Base-by-base conservation (phyloP, 2,888 invertebrate genomes). In the Synergus laeviventris region DNA sequence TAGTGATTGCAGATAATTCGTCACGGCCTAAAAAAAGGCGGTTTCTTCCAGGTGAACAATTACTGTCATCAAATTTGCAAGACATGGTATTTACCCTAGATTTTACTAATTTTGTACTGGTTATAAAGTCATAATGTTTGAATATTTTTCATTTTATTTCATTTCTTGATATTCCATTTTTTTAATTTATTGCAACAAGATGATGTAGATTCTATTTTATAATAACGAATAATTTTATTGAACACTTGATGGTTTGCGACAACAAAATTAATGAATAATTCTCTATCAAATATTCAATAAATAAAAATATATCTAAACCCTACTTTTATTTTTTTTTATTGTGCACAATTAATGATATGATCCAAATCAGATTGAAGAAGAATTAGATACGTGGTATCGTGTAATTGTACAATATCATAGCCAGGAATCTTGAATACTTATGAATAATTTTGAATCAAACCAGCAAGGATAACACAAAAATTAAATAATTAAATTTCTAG, bases 1-100 rank as follows among this genome's bases (percentile, higher is more conserved):
- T 61, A 38, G 61, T 62, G 18, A 62, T 36, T 39, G 62, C 11
- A 62, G n/a, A 36, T 62, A 39, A 62, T 38, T 38, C n/a, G 38
- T 62, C 11, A 62, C 39, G 62, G 38, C 18, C 18, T 62, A 18
- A 62, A 62, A 38, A 3, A 38, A 62, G 11, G 59, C n/a, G 54
- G 8, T 62, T 62, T 38, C 36, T 62, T 62, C 16, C 5, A 36
- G 38, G 4, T 38, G 16, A 38, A 62, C 16, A 61, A 31, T 61
- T 21, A 60, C 59, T 36, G n/a, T 0, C 4, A 24, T 14, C 12
- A 59, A 24, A 24, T 24, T 24, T 24, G 12, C 59, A 14, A 5
- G 1, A 59, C 2, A 24, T 14, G 4, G 12, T 24, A 24, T 59
- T 59, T 56, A 56, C 14, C 56, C 14, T 14, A 24, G 5, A 59